A percentile compares a stretch with the other conserved stretches of the same genome.
Evolutionary conservation across 1,140 invertebrate species (phyloP).

Genomic region (Sipha flava): DNA sequence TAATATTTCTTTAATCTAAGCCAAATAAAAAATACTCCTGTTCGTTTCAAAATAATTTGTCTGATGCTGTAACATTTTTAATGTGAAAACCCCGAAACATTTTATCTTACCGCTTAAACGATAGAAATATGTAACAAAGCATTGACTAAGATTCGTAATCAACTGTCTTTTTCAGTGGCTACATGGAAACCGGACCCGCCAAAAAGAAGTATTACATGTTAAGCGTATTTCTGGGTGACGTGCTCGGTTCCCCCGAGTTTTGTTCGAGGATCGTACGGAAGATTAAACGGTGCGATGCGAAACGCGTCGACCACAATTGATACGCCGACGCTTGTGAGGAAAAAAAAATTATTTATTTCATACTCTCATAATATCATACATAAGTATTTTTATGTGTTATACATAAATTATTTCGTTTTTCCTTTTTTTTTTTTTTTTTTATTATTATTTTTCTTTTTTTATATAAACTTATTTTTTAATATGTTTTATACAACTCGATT

Average conservation of each 20-base stretch:
- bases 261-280: constrained; percentile 68
- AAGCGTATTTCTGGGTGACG: constrained; percentile 72
- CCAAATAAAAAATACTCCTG: no score
- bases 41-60: no score
- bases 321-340: background rate
- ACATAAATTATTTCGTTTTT: background rate
- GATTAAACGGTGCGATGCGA: constrained; percentile 46
- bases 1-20: no score
- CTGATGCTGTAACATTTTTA: no score
- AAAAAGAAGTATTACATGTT: constrained; percentile 71
- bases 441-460: background rate
- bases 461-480: background rate
- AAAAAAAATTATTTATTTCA: background rate
- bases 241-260: constrained; percentile 63
- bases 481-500: background rate
- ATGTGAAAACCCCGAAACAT: no score
- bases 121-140: no score
- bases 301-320: background rate
- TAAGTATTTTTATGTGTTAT: no score
- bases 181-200: constrained; percentile 59
- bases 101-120: no score
- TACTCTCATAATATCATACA: no score
- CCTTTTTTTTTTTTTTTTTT: background rate
- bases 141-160: no score
- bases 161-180: constrained; percentile 63